Evolutionary conservation across 2,113 vertebrate species (phyloP).

Genomic region (Tachysurus vachellii): DNA sequence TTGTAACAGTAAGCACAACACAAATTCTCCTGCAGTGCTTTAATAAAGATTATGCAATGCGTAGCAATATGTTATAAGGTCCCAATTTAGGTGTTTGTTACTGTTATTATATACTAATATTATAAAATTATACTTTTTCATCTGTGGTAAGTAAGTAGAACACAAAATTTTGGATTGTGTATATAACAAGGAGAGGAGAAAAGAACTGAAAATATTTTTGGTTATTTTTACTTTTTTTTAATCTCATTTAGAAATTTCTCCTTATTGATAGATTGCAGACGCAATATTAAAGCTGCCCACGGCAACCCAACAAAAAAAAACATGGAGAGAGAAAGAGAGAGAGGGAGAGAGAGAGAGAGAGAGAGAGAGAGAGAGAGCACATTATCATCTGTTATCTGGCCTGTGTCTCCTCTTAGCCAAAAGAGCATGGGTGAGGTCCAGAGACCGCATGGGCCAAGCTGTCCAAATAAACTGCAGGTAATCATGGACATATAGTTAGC

Average conservation of each 20-base stretch:
- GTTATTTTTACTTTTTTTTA: conserved; percentile 24
- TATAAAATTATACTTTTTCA: conserved; percentile 25
- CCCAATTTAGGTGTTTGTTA: conserved; percentile 14
- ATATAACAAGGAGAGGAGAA: not conserved
- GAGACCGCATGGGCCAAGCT: conserved; percentile 11
- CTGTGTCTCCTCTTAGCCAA: conserved; percentile 37
- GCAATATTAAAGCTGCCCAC: conserved; percentile 23
- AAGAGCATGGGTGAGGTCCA: conserved; percentile 27
- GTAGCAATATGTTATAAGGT: conserved; percentile 22
- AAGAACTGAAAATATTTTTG: conserved; percentile 5
- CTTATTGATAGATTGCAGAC: conserved; percentile 22
- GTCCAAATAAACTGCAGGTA: conserved; percentile 57
- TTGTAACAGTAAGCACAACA: not conserved
- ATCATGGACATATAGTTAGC: conserved; percentile 56
- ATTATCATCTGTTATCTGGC: conserved; percentile 18
- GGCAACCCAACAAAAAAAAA: not conserved
- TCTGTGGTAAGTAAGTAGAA: not conserved
- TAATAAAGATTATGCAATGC: conserved; percentile 27
- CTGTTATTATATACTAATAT: conserved; percentile 22
- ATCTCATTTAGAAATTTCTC: conserved; percentile 14
- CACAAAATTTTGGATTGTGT: not conserved
- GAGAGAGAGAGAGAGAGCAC: conserved; percentile 10
- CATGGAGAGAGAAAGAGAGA: not conserved
- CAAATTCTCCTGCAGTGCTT: not conserved
- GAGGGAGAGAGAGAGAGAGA: not conserved